Percentiles rank a stretch among this genome's conserved stretches.
phyloP scores from a whole-genome alignment of 2,113 vertebrate species.

The Serranochromis macrocephalus region DNA sequence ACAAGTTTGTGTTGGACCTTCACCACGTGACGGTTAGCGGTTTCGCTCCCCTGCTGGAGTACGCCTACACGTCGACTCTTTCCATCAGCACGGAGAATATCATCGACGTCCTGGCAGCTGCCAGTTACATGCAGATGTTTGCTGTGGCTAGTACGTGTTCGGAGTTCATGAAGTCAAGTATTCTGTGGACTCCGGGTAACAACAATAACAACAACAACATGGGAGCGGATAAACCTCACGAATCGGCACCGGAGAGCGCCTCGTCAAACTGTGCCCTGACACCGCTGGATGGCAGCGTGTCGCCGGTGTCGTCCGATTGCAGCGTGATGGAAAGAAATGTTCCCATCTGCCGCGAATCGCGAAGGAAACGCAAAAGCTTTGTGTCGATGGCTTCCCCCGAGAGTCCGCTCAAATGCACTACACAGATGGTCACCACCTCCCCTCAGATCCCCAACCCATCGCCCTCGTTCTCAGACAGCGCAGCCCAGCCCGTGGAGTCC shows the following conservation, averaged over 20 bases:
- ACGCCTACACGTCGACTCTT: constrained; percentile 94
- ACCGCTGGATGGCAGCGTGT: constrained; percentile 88
- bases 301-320: constrained; percentile 94
- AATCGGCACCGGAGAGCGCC: constrained; percentile 80
- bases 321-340: constrained; percentile 91
- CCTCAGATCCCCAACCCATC: constrained; percentile 91
- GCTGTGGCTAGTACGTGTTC: constrained; percentile 96
- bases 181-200: constrained; percentile 83
- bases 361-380: constrained; percentile 93
- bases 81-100: constrained; percentile 98
- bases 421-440: constrained; percentile 85
- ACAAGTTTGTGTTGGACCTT: constrained; percentile 88
- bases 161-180: constrained; percentile 99
- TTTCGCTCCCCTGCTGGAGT: constrained; percentile 93
- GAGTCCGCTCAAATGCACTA: constrained; percentile 87
- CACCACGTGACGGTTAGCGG: constrained; percentile 97
- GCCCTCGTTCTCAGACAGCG: constrained; percentile 82
- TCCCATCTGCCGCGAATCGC: constrained; percentile 87
- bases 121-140: constrained; percentile 99
- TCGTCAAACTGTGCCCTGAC: constrained; percentile 81
- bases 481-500: constrained; percentile 86
- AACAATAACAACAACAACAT: constrained; percentile 61
- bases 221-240: constrained; percentile 80
- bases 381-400: constrained; percentile 85
- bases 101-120: constrained; percentile 93